Evolutionary conservation across 1,140 invertebrate genomes (phyloP).

Genomic region (Penaeus indicus): DNA sequence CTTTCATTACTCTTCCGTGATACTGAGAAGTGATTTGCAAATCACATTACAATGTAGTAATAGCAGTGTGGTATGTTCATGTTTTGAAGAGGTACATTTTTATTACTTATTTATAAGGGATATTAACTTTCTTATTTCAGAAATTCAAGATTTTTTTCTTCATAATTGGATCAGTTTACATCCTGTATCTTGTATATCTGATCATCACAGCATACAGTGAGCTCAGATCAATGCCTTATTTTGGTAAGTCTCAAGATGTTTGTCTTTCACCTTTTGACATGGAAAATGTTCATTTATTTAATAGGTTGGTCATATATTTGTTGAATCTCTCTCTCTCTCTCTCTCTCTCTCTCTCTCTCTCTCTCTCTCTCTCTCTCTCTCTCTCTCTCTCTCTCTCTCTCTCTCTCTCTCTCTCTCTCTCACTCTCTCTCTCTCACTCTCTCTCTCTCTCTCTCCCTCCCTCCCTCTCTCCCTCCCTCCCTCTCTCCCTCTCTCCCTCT

Average conservation of each 20-base stretch:
- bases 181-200: conserved; percentile 86
- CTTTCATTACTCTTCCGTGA: no score
- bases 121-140: conserved; percentile 54
- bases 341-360: not conserved
- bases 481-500: no score
- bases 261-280: not conserved
- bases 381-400: conserved; percentile 37
- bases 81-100: not conserved
- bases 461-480: no score
- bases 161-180: conserved; percentile 85
- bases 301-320: no score
- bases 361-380: conserved; percentile 16
- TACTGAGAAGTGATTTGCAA: no score
- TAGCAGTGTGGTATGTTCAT: not conserved
- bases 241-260: conserved; percentile 47
- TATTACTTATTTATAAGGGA: not conserved
- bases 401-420: conserved; percentile 29
- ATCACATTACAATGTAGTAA: no score
- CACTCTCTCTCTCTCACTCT: conserved; percentile 5
- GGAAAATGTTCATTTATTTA: not conserved
- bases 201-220: conserved; percentile 93
- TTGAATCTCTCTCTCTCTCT: no score
- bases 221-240: conserved; percentile 84
- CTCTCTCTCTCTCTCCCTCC: not conserved
- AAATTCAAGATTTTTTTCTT: conserved; percentile 80